A percentile compares a stretch with the other conserved stretches of the same genome.
These are phyloP conservation scores for Glossophaga mutica DNA, from an alignment of 2,797 vertebrate species.

Conservation along the genomic window DNA sequence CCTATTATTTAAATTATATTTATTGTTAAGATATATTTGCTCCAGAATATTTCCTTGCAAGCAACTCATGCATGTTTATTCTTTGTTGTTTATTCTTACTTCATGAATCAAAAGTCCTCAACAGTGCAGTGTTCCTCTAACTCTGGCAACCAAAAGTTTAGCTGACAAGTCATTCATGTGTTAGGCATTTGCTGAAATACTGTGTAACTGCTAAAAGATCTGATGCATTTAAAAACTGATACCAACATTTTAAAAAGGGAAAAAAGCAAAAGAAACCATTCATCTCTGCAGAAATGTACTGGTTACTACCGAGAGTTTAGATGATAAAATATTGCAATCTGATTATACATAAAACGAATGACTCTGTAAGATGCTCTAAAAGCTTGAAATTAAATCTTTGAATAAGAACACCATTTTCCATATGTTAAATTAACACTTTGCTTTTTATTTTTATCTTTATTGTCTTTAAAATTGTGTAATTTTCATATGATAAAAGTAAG, in stretches of 20 bases:
- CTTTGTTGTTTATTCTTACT: slow-evolving; percentile 64
- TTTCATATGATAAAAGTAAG: not conserved
- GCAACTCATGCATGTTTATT: slow-evolving; percentile 43
- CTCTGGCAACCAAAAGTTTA: slow-evolving; percentile 61
- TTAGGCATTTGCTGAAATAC: slow-evolving; percentile 70
- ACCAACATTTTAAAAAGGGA: not conserved
- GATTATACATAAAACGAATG: not conserved
- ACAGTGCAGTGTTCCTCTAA: slow-evolving; percentile 50
- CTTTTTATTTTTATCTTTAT: not conserved
- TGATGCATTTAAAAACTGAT: slow-evolving; percentile 76
- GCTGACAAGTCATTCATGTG: slow-evolving; percentile 62
- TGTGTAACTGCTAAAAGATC: slow-evolving; percentile 65
- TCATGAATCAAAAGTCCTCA: slow-evolving; percentile 58
- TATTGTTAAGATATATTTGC: slow-evolving; percentile 60
- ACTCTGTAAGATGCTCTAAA: slow-evolving; percentile 8
- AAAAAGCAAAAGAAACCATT: not conserved
- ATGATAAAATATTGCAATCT: slow-evolving; percentile 49
- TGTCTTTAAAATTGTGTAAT: not conserved
- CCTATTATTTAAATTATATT: slow-evolving; percentile 15
- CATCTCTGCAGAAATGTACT: slow-evolving; percentile 32
- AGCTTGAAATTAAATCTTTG: slow-evolving; percentile 34
- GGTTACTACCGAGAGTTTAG: slow-evolving; percentile 46
- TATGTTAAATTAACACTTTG: not conserved
- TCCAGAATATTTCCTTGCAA: slow-evolving; percentile 30
- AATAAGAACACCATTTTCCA: not conserved